These are phyloP conservation scores for Delichon dasypus DNA, from an alignment of 2,797 vertebrate species.

Conservation along the genomic window DNA sequence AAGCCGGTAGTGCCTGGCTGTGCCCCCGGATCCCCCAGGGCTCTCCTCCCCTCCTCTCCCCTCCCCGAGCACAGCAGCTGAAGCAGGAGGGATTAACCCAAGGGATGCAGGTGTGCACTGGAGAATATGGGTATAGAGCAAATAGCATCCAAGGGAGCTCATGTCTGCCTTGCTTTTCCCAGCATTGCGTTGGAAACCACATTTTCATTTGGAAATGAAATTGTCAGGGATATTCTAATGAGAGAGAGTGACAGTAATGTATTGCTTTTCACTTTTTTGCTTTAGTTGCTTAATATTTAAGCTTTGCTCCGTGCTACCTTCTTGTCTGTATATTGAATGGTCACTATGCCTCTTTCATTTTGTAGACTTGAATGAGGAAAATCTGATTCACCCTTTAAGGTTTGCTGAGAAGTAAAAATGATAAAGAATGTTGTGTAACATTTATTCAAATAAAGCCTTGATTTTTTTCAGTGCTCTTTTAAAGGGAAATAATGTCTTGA, in stretches of 20 bases:
- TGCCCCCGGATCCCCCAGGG: slow-evolving; percentile 44
- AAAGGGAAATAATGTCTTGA: slow-evolving; percentile 56
- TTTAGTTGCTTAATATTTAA: slow-evolving; percentile 87
- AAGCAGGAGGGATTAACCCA: not conserved
- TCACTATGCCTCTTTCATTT: slow-evolving; percentile 79
- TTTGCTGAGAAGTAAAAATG: slow-evolving; percentile 81
- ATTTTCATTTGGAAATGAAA: slow-evolving; percentile 73
- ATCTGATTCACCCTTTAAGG: slow-evolving; percentile 75
- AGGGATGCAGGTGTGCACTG: slow-evolving; percentile 59
- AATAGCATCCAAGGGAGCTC: slow-evolving; percentile 58
- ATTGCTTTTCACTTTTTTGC: slow-evolving; percentile 79
- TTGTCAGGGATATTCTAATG: slow-evolving; percentile 77
- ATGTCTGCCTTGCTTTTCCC: slow-evolving; percentile 62
- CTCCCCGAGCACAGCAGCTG: slow-evolving; percentile 50
- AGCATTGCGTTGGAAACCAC: slow-evolving; percentile 67
- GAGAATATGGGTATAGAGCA: slow-evolving; percentile 63
- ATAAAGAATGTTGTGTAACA: slow-evolving; percentile 82
- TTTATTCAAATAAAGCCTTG: slow-evolving; percentile 83
- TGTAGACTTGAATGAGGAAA: slow-evolving; percentile 80
- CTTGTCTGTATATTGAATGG: slow-evolving; percentile 77
- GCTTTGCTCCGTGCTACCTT: slow-evolving; percentile 79
- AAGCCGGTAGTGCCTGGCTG: slow-evolving; percentile 59
- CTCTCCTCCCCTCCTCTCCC: slow-evolving; percentile 13
- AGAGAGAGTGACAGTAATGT: slow-evolving; percentile 72
- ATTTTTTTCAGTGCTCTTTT: slow-evolving; percentile 76